These are phyloP conservation scores for Brachionus koreanus DNA, from an alignment of 1,140 invertebrate genomes.

Conservation along the genomic window DNA sequence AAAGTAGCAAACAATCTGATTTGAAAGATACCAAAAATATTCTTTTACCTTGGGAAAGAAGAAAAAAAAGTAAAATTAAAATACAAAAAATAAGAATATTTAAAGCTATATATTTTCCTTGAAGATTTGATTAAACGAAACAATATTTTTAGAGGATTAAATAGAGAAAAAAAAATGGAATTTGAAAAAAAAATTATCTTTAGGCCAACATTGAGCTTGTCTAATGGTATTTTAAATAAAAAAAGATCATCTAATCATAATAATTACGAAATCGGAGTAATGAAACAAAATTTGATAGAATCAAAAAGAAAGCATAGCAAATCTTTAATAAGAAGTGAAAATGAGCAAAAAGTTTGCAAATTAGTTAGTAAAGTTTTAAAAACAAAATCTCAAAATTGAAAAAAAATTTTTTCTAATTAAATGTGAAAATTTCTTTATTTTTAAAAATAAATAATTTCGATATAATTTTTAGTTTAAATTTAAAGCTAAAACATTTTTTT, in stretches of 20 bases:
- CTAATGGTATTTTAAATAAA: not conserved
- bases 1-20: not conserved
- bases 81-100: not conserved
- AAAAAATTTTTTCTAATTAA: too few species aligned
- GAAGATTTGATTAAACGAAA: not conserved
- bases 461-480: too few species aligned
- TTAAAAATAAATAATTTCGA: too few species aligned
- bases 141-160: not conserved
- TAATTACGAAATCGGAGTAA: not conserved
- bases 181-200: not conserved
- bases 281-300: not conserved
- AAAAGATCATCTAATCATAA: not conserved
- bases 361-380: not conserved
- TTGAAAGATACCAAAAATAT: not conserved
- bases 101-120: not conserved
- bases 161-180: not conserved
- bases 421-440: too few species aligned
- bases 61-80: constrained; percentile 21
- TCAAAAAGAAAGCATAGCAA: not conserved
- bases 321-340: not conserved
- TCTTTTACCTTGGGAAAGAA: constrained; percentile 8
- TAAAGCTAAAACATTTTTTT: too few species aligned
- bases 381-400: not conserved
- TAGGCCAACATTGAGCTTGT: not conserved
- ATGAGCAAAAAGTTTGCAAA: not conserved